Evolutionary conservation across 2,797 vertebrate species (phyloP), one percentile per base, ranked within the genome.

Genomic region (Rhabdomys pumilio): DNA sequence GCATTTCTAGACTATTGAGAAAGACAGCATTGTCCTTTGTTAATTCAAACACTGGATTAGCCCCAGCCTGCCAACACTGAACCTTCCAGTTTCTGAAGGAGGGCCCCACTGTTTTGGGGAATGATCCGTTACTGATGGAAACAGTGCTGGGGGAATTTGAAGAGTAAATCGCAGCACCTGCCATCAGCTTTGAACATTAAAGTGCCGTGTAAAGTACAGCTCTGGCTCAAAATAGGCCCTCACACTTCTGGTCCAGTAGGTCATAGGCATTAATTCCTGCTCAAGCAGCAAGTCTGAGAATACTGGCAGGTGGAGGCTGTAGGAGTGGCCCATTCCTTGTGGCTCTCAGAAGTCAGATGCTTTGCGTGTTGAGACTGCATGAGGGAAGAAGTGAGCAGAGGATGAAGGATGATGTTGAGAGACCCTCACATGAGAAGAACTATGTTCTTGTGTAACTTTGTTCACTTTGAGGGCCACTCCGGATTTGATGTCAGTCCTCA

Each of bases 161-260:
- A 97, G 97, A 98, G 97, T 98, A 93, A 98, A 98, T 98, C n/a
- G 75, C 96, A 95, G 97, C 89, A 91, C 97, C 96, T 97, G 95
- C 98, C 97, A 96, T 98, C 91, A 91, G 95, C 94, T 93, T 93
- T 53, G 73, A 98, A 97, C 96, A 94, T 98, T 96, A 84, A 96
- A 98, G 95, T 97, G 92, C 97, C 87, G 96, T 94, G 97, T 98
- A 83, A 90, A 98, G 96, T 97, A 95, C 97, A 97, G 96, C 97
- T 87, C 98, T 99, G 98, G 98, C 98, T 98, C 55, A 22, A 95
- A 96, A 88, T 91, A 44, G 92, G 94, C 97, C 98, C 98, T 98
- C 98, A 98, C 98, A 98, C 98, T 90, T 98, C 96, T 81, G 89
- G 98, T 98, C 97, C 96, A 98, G 9, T 0, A 97, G 98, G 98